These are phyloP conservation scores for Cheilosia urbana DNA, from an alignment of 2,888 invertebrate species.

Conservation along the genomic window DNA sequence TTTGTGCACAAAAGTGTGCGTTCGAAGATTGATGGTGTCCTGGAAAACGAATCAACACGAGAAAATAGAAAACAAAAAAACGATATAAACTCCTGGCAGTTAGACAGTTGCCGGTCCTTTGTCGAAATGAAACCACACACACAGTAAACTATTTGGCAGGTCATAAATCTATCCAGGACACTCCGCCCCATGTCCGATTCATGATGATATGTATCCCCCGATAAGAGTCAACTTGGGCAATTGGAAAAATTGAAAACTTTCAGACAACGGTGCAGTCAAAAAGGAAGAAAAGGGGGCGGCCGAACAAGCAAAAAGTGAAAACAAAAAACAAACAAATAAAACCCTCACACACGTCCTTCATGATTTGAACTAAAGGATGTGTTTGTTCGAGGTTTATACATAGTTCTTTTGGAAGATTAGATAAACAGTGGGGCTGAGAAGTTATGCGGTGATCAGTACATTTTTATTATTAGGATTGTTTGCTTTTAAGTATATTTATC, in stretches of 20 bases:
- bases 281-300: slow-evolving; percentile 1
- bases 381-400: slow-evolving; percentile 31
- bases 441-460: not conserved
- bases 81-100: slow-evolving; percentile 34
- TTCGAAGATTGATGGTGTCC: slow-evolving; percentile 38
- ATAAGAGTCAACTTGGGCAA: slow-evolving; percentile 47
- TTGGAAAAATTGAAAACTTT: slow-evolving; percentile 52
- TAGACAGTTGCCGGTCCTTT: slow-evolving; percentile 54
- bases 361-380: slow-evolving; percentile 26
- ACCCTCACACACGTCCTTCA: slow-evolving; percentile 29
- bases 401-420: slow-evolving; percentile 17
- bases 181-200: slow-evolving; percentile 36
- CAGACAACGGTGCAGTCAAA: slow-evolving; percentile 25
- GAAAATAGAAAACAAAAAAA: slow-evolving; percentile 2
- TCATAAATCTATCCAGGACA: slow-evolving; percentile 68
- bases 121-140: slow-evolving; percentile 41
- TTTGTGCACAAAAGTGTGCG: not conserved
- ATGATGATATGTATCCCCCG: slow-evolving; percentile 22
- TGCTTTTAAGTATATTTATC: no score
- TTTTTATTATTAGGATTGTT: no score
- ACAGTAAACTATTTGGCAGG: slow-evolving; percentile 71
- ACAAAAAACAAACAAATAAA: slow-evolving; percentile 33
- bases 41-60: slow-evolving; percentile 2
- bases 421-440: slow-evolving; percentile 44
- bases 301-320: slow-evolving; percentile 5